These are phyloP conservation scores for Nomia melanderi DNA, from an alignment of 1,140 invertebrate genomes.

Conservation along the genomic window DNA sequence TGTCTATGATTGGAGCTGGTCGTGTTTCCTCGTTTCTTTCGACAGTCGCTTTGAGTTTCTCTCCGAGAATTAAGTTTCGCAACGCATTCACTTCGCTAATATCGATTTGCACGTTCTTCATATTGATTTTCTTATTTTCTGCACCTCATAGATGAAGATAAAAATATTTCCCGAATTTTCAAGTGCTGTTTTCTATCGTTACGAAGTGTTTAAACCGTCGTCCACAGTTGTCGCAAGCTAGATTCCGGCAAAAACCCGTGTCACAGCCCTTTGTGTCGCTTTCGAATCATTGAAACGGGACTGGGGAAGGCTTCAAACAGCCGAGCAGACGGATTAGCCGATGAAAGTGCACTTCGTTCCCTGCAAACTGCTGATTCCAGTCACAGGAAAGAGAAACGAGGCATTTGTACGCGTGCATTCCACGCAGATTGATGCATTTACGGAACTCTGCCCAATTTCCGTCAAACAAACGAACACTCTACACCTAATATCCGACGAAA, in stretches of 20 bases:
- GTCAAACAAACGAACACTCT: too few species aligned
- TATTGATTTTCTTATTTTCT: too few species aligned
- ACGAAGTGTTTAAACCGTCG: not conserved
- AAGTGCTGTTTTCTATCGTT: not conserved
- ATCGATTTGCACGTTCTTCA: too few species aligned
- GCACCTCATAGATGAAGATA: too few species aligned
- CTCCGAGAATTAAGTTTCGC: too few species aligned
- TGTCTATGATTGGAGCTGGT: too few species aligned
- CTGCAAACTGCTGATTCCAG: slow-evolving; percentile 12
- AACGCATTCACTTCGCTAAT: too few species aligned
- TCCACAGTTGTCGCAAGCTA: not conserved
- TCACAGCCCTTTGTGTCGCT: slow-evolving; percentile 1
- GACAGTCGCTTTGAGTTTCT: too few species aligned
- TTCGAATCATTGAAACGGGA: slow-evolving; percentile 17
- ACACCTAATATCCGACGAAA: too few species aligned
- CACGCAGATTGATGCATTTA: not conserved
- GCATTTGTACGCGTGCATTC: not conserved
- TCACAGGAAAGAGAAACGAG: slow-evolving; percentile 33
- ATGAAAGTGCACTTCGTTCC: slow-evolving; percentile 32
- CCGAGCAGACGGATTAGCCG: slow-evolving; percentile 38
- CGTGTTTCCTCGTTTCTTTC: too few species aligned
- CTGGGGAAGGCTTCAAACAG: slow-evolving; percentile 9
- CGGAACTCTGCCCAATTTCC: not conserved
- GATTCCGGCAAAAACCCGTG: not conserved
- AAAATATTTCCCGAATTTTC: not conserved